Evolutionary conservation across 2,113 vertebrate species (phyloP), one percentile per base, ranked within the genome.

Genomic region (Cololabis saira): DNA sequence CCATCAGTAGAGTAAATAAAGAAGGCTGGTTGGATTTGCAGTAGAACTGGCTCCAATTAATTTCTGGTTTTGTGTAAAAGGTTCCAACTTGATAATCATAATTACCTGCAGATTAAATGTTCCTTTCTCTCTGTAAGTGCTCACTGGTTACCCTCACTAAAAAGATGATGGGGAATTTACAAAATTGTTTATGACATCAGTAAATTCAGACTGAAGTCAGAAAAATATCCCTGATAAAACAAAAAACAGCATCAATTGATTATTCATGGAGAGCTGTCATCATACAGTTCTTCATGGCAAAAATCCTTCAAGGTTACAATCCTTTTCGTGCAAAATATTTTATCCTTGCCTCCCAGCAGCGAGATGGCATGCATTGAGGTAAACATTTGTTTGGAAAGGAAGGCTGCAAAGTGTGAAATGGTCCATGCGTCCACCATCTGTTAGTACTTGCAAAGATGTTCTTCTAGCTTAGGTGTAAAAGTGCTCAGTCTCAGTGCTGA

Each of bases 321-420:
- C 33, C 33, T 9, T 37, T 37, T 37, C 3, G 10, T 11, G 1
- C 3, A 37, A 9, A 37, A 37, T 7, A 7, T 3, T 37, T 37
- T 11, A 37, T 37, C 33, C 10, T n/a, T 21, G 7, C 19, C 63
- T n/a, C 43, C 10, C 14, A 40, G 12, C 75, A 67, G 62, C 52
- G 47, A 63, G 56, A 59, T 61, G 53, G 58, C 50, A 55, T 14
- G 1, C 21, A 49, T 41, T 54, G 22, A 68, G 60, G 60, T 41
- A 40, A 61, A 21, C 6, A 8, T 30, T 30, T 30, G 16, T 66
- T 73, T 73, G 17, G 24, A 65, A 61, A 65, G 37, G 27, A 51
- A 54, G 37, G 73, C 73, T 70, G 76, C 41, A 40, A 33, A 27
- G 55, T 67, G 64, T 56, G 47, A 81, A 61, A 49, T 24, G 43